A percentile compares a stretch with the other conserved stretches of the same genome.
phyloP scores from a whole-genome alignment of 1,140 invertebrate species.

The Physella acuta region DNA sequence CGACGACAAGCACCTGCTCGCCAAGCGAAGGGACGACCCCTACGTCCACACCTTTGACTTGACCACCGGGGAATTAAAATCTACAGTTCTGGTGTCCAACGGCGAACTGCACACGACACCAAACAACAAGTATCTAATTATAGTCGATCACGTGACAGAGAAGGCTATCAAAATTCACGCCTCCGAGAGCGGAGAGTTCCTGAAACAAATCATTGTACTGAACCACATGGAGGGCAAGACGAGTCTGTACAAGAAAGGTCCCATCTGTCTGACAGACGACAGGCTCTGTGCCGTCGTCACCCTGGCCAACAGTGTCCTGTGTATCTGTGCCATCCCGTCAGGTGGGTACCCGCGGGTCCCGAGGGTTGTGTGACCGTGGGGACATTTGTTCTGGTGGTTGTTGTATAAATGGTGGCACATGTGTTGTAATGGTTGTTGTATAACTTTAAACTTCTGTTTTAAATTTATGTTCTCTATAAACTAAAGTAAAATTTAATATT shows the following conservation, averaged over 20 bases:
- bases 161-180: slow-evolving; percentile 55
- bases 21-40: slow-evolving; percentile 43
- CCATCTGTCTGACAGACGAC: slow-evolving; percentile 44
- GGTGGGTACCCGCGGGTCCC: neutral
- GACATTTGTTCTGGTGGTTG: too few species aligned
- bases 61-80: slow-evolving; percentile 42
- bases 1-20: slow-evolving; percentile 40
- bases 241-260: slow-evolving; percentile 47
- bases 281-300: slow-evolving; percentile 47
- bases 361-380: too few species aligned
- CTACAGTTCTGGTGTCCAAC: slow-evolving; percentile 46
- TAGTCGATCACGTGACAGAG: slow-evolving; percentile 55
- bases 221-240: slow-evolving; percentile 50
- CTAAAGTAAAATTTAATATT: too few species aligned
- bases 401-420: too few species aligned
- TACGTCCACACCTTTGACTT: slow-evolving; percentile 47
- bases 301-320: slow-evolving; percentile 49
- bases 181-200: slow-evolving; percentile 43
- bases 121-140: slow-evolving; percentile 45
- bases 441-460: neutral
- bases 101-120: slow-evolving; percentile 54
- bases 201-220: slow-evolving; percentile 53
- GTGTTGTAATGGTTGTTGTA: neutral
- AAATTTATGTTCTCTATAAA: too few species aligned
- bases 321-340: slow-evolving; percentile 42